Conservation (phyloP, 2,888 invertebrate genomes). For the Dryadula phaetusa region DNA sequence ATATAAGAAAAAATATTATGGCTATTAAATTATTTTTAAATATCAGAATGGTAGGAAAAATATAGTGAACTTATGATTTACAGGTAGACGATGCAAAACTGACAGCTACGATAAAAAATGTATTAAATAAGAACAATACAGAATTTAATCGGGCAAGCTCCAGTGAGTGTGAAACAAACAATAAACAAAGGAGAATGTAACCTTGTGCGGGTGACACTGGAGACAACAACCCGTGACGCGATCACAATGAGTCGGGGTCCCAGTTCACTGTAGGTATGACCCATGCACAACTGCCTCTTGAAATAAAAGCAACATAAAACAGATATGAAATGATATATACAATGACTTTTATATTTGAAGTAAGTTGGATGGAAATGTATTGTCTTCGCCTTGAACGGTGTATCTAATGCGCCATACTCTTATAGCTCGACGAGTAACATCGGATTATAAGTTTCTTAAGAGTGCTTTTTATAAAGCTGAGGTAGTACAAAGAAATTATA, state of each 20-base stretch:
- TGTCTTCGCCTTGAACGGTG: conserved; percentile 10
- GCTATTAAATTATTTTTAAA: not conserved
- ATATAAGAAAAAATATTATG: not conserved
- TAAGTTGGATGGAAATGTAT: conserved; percentile 18
- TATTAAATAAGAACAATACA: conserved; percentile 38
- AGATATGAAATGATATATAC: conserved; percentile 45
- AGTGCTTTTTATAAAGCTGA: not conserved
- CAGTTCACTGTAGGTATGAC: conserved; percentile 75
- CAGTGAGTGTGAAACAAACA: conserved; percentile 38
- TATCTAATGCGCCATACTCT: not conserved
- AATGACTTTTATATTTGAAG: conserved; percentile 21
- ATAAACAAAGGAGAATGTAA: conserved; percentile 43
- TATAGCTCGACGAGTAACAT: not conserved
- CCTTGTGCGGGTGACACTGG: conserved; percentile 43
- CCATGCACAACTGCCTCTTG: conserved; percentile 73
- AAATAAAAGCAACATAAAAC: conserved; percentile 51
- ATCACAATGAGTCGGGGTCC: conserved; percentile 72
- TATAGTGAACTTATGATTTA: not conserved
- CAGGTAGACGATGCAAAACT: not conserved
- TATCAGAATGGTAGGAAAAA: conserved; percentile 1
- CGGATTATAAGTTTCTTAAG: conserved; percentile 1
- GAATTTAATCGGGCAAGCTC: conserved; percentile 41
- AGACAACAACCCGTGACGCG: conserved; percentile 36
- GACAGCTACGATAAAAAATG: conserved; percentile 34
- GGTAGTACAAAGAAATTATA: not conserved